These are phyloP conservation scores for Regulus satrapa DNA, from an alignment of 2,113 vertebrate genomes.

Conservation along the genomic window DNA sequence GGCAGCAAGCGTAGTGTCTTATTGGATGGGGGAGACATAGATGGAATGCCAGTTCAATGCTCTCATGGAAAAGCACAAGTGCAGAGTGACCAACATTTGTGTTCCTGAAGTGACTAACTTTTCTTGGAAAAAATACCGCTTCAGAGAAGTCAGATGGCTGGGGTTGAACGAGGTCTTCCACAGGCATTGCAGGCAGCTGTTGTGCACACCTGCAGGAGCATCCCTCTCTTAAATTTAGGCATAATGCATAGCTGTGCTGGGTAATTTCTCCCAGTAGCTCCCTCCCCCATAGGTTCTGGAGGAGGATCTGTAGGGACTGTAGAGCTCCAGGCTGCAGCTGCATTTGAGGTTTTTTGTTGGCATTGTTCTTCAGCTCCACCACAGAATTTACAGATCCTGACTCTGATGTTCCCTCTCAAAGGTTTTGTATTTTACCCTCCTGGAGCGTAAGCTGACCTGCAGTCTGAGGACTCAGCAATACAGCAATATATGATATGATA, in stretches of 20 bases:
- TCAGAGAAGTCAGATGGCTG: neutral
- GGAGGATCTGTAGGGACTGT: rapidly evolving
- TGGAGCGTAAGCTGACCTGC: neutral
- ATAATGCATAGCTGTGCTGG: neutral
- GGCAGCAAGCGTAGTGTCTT: rapidly evolving
- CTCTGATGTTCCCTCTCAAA: neutral
- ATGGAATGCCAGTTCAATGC: neutral
- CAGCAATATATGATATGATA: neutral
- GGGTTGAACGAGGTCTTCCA: neutral
- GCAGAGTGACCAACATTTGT: neutral
- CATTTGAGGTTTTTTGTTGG: neutral
- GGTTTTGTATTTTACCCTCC: neutral
- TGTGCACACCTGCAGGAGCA: neutral
- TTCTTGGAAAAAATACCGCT: neutral
- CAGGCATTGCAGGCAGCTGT: neutral
- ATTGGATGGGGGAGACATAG: neutral
- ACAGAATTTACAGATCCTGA: neutral
- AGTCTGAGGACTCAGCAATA: neutral
- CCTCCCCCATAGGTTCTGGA: neutral
- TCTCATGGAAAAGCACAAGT: neutral
- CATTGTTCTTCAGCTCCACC: neutral
- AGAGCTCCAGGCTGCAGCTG: neutral
- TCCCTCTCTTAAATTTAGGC: neutral
- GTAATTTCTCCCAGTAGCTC: neutral
- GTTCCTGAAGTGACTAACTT: neutral